Percentiles rank a stretch among this genome's conserved stretches.
These are phyloP conservation scores for Scaptomyza montana DNA, from an alignment of 1,140 invertebrate species.

Conservation along the genomic window DNA sequence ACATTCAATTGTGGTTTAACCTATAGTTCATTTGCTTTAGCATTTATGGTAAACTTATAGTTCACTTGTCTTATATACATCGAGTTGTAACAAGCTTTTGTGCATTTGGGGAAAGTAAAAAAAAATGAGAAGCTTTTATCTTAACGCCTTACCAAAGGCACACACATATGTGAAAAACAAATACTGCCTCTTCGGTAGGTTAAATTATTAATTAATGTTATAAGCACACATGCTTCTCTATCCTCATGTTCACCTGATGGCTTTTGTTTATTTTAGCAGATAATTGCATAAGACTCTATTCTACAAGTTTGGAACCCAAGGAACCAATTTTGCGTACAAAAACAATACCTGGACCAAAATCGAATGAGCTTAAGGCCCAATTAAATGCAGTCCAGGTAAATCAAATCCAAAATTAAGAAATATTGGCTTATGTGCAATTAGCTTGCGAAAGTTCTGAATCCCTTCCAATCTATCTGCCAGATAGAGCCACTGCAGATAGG, in stretches of 20 bases:
- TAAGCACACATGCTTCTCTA: too few species aligned
- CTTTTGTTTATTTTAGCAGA: slow-evolving; percentile 14
- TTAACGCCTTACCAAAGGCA: slow-evolving; percentile 36
- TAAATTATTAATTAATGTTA: not conserved
- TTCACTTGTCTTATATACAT: slow-evolving; percentile 12
- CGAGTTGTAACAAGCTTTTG: slow-evolving; percentile 1
- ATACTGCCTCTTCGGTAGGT: slow-evolving; percentile 27
- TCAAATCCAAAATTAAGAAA: not conserved
- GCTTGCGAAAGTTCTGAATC: too few species aligned
- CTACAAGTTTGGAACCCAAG: slow-evolving; percentile 85
- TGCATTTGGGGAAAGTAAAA: not conserved
- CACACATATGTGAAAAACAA: slow-evolving; percentile 22
- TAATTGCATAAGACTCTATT: slow-evolving; percentile 26
- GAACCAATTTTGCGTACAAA: slow-evolving; percentile 87
- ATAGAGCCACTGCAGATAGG: too few species aligned
- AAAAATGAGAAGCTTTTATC: slow-evolving; percentile 32
- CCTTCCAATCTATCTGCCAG: too few species aligned
- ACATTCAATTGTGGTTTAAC: slow-evolving; percentile 17
- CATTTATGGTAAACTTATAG: not conserved
- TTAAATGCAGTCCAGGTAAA: slow-evolving; percentile 39
- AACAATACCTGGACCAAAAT: slow-evolving; percentile 89
- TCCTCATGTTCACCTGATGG: too few species aligned
- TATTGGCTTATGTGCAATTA: not conserved
- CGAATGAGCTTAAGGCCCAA: slow-evolving; percentile 69
- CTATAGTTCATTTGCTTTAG: not conserved